Evolutionary conservation across 2,113 vertebrate genomes (phyloP), one percentile per base, ranked within the genome.

Genomic region (Passer montanus): DNA sequence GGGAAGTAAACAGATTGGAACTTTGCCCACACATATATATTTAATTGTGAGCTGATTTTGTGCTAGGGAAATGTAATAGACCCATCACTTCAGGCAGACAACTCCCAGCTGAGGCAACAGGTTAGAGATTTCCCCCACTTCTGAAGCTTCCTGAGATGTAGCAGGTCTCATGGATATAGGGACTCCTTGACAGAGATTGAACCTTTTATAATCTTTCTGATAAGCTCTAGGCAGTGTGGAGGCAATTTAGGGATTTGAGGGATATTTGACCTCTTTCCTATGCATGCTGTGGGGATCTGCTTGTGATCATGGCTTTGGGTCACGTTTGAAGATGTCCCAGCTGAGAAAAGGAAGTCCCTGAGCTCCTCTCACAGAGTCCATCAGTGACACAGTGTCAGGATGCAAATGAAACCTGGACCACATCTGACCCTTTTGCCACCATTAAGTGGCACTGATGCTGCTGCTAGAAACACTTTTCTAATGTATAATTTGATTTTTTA

Each of bases 31-130:
- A 69, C 33, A 39, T 78, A 84, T 91, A 68, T 81, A 78, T 82
- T 87, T 93, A 89, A 87, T 92, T 94, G 74, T 52, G 10, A 47
- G 90, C 64, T 88, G 89, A 76, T 74, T 94, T 94, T 67, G 11
- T 74, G 62, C 66, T 50, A 28, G 35, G 7, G 85, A 94, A 91
- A 91, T 81, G 77, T 83, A 90, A 94, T 35, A 94, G 94, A 88
- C 35, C 26, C 33, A 90, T 94, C 91, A 72, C 41, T 96, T 91
- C 86, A 70, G 63, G 27, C 39, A 81, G 75, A 60, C 88, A 83
- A 62, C 21, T 70, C 64, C 72, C 72, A 83, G 55, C 33, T 76
- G 70, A 91, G 74, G 81, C 63, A 91, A 95, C 81, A 91, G 49
- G 64, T 87, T 74, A 59, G 82, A 93, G 82, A 63, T 41, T 91